A percentile compares a stretch with the other conserved stretches of the same genome.
phyloP scores from a whole-genome alignment of 92 coral and sea anemone genomes.

The Porites lobata region DNA sequence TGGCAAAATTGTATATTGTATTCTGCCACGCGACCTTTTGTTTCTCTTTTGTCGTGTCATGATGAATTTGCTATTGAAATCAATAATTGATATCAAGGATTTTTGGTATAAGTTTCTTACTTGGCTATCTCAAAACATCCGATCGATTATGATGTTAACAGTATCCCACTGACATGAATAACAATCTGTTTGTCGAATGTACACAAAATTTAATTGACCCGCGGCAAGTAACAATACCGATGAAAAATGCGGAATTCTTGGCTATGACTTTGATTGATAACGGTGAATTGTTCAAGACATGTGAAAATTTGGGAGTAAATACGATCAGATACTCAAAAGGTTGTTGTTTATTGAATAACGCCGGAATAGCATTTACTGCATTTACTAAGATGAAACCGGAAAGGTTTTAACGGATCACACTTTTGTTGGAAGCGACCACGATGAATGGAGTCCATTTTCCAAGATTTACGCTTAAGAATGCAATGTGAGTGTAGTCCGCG shows the following conservation, averaged over 20 bases:
- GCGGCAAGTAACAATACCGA: neutral
- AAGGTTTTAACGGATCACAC: no score
- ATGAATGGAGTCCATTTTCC: no score
- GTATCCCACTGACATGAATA: neutral
- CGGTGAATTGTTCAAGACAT: neutral
- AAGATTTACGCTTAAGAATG: no score
- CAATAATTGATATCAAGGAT: neutral
- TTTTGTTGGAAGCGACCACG: no score
- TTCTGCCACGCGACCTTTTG: conserved; percentile 45
- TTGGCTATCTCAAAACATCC: conserved; percentile 6
- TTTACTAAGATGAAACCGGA: no score
- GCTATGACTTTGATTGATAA: neutral
- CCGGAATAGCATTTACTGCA: no score
- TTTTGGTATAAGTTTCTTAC: conserved; percentile 1
- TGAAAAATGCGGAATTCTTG: neutral
- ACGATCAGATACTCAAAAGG: neutral
- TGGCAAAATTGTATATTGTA: conserved; percentile 9
- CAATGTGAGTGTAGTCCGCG: no score
- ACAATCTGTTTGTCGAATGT: conserved; percentile 18
- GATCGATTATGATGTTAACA: neutral
- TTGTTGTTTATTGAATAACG: no score
- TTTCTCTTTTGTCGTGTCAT: conserved; percentile 20
- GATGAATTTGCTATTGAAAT: conserved; percentile 12
- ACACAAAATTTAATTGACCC: neutral
- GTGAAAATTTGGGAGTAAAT: neutral